Evolutionary conservation across 2,888 invertebrate species (phyloP).

Genomic region (Flexamia atlantica): DNA sequence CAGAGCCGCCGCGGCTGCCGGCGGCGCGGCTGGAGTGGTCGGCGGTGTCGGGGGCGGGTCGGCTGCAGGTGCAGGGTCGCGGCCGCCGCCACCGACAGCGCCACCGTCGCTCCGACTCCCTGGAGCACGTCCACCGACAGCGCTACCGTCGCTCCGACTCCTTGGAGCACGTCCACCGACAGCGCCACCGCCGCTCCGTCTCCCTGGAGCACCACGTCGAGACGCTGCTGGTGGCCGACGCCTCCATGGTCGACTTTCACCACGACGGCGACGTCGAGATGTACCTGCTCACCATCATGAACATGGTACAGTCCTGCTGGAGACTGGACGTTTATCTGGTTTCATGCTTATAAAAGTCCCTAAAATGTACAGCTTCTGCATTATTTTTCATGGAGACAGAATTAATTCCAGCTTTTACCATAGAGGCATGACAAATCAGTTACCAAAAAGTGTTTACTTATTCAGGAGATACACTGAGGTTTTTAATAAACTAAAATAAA

Average conservation of each 20-base stretch:
- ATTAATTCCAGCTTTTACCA: too few species aligned
- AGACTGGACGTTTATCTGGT: too few species aligned
- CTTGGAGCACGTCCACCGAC: constrained; percentile 47
- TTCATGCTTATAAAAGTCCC: too few species aligned
- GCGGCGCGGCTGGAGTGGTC: constrained; percentile 56
- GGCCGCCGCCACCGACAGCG: constrained; percentile 36
- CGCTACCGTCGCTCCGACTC: constrained; percentile 50
- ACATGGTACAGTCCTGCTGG: constrained; percentile 81
- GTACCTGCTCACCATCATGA: constrained; percentile 94
- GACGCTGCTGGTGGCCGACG: constrained; percentile 92
- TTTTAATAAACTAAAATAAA: too few species aligned
- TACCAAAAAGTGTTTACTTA: too few species aligned
- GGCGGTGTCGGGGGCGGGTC: constrained; percentile 42
- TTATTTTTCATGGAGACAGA: too few species aligned
- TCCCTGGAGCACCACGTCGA: constrained; percentile 80
- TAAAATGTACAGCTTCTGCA: too few species aligned
- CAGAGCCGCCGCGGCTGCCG: constrained; percentile 56
- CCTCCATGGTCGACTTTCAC: constrained; percentile 84
- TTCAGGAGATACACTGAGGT: too few species aligned
- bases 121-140: constrained; percentile 1
- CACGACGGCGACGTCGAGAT: constrained; percentile 87
- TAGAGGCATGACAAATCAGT: too few species aligned
- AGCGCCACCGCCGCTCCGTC: constrained; percentile 42
- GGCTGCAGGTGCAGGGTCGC: constrained; percentile 48
- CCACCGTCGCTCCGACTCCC: constrained; percentile 23